These are phyloP conservation scores for Panagrolaimus sp. DNA, from an alignment of 1,140 invertebrate genomes.

Conservation along the genomic window DNA sequence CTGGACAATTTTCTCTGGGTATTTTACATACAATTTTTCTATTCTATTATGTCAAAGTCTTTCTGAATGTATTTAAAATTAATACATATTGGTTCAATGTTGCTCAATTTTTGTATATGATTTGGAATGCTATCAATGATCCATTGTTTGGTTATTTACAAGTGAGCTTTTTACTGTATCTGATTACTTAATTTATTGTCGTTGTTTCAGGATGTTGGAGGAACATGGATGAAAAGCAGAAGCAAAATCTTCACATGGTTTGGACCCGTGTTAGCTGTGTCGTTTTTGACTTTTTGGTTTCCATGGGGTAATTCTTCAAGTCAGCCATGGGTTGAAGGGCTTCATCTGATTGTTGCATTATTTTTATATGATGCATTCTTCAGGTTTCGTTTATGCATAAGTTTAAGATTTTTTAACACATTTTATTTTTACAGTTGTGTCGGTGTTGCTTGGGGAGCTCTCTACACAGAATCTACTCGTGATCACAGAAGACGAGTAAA, in stretches of 20 bases:
- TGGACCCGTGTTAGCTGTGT: slow-evolving; percentile 60
- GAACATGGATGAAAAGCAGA: slow-evolving; percentile 59
- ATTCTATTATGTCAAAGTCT: slow-evolving; percentile 58
- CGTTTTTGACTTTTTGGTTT: slow-evolving; percentile 62
- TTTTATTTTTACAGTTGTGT: slow-evolving; percentile 48
- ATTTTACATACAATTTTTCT: slow-evolving; percentile 51
- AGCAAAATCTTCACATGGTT: slow-evolving; percentile 60
- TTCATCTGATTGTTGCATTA: slow-evolving; percentile 61
- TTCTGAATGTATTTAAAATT: slow-evolving; percentile 62
- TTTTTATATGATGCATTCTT: slow-evolving; percentile 63
- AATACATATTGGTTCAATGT: slow-evolving; percentile 62
- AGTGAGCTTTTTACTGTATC: background rate
- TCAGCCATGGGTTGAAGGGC: slow-evolving; percentile 50
- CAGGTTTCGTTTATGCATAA: slow-evolving; percentile 47
- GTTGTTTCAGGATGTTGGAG: slow-evolving; percentile 40
- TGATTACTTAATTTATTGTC: too few species aligned
- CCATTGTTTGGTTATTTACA: slow-evolving; percentile 62
- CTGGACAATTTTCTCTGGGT: slow-evolving; percentile 44
- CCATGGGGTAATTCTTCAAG: slow-evolving; percentile 54
- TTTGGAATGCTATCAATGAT: slow-evolving; percentile 64
- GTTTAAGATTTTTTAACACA: slow-evolving; percentile 17
- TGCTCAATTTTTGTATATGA: slow-evolving; percentile 60
- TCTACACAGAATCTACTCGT: slow-evolving; percentile 61
- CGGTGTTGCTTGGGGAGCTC: slow-evolving; percentile 60
- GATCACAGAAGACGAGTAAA: slow-evolving; percentile 55